These are phyloP conservation scores for Poecilia latipinna DNA, from an alignment of 2,113 vertebrate species.

Conservation along the genomic window DNA sequence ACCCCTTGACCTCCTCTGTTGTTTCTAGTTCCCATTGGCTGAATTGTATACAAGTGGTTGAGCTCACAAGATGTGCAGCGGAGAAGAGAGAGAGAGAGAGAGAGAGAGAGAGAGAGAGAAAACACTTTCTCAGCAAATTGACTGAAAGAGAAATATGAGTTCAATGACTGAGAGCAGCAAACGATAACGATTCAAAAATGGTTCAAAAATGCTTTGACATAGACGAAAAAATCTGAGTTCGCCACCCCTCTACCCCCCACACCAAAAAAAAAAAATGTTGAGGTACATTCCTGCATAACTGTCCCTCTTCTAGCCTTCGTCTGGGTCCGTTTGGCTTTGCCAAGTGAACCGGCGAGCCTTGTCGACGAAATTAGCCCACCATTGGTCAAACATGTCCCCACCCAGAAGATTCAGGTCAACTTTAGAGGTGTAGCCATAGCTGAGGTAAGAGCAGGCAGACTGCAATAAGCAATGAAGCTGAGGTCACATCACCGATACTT, in stretches of 20 bases:
- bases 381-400: conserved; percentile 2
- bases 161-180: conserved; percentile 46
- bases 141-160: conserved; percentile 45
- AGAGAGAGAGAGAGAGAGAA: not conserved
- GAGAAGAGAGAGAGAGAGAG: conserved; percentile 32
- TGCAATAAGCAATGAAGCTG: conserved; percentile 11
- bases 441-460: conserved; percentile 30
- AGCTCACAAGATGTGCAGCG: conserved; percentile 43
- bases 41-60: conserved; percentile 84
- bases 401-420: conserved; percentile 19
- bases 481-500: conserved; percentile 35
- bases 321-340: conserved; percentile 14
- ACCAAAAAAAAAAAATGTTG: conserved; percentile 16
- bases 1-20: conserved; percentile 53
- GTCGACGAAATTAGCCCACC: not conserved
- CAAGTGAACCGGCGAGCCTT: conserved; percentile 8
- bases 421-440: conserved; percentile 15
- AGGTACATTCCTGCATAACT: conserved; percentile 68
- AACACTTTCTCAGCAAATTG: conserved; percentile 16
- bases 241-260: not conserved
- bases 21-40: conserved; percentile 74
- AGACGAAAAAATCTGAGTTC: conserved; percentile 19
- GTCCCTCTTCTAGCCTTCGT: conserved; percentile 13
- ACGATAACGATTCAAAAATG: not conserved
- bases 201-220: conserved; percentile 25